Conservation (phyloP, 2,113 vertebrate species). For the Gasterosteus nipponicus region DNA sequence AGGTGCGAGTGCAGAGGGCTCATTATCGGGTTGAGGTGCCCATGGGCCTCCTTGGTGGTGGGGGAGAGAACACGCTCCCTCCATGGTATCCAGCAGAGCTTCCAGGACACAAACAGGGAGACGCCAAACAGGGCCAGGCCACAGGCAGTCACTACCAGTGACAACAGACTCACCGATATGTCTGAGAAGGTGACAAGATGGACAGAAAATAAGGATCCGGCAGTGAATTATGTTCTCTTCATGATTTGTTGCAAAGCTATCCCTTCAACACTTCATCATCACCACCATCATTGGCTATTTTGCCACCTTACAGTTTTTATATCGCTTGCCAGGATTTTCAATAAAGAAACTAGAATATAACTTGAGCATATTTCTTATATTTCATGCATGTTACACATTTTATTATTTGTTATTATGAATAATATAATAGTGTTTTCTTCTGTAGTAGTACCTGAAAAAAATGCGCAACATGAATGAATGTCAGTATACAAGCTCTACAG, state of each 20-base stretch:
- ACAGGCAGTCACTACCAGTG: constrained; percentile 95
- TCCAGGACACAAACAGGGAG: constrained; percentile 98
- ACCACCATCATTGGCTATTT: not conserved
- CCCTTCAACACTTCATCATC: not conserved
- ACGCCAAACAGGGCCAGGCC: constrained; percentile 96
- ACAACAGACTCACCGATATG: constrained; percentile 95
- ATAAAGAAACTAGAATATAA: no score
- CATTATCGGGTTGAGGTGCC: constrained; percentile 84
- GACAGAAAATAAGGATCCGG: constrained; percentile 8
- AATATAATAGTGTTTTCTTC: not conserved
- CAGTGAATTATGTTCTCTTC: not conserved
- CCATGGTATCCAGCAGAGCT: constrained; percentile 99
- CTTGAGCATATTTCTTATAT: not conserved
- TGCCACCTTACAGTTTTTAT: not conserved
- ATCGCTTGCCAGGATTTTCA: no score
- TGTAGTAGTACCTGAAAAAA: not conserved
- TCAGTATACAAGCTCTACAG: constrained; percentile 20
- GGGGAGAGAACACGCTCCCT: constrained; percentile 89
- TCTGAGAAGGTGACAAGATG: constrained; percentile 79
- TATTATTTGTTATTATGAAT: no score
- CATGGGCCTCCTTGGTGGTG: constrained; percentile 85
- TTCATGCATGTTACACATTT: not conserved
- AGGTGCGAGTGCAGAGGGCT: constrained; percentile 62
- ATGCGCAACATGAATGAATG: not conserved
- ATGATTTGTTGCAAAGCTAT: not conserved